These are phyloP conservation scores for Aphelinus atriplicis DNA, from an alignment of 1,140 invertebrate species.

Conservation along the genomic window DNA sequence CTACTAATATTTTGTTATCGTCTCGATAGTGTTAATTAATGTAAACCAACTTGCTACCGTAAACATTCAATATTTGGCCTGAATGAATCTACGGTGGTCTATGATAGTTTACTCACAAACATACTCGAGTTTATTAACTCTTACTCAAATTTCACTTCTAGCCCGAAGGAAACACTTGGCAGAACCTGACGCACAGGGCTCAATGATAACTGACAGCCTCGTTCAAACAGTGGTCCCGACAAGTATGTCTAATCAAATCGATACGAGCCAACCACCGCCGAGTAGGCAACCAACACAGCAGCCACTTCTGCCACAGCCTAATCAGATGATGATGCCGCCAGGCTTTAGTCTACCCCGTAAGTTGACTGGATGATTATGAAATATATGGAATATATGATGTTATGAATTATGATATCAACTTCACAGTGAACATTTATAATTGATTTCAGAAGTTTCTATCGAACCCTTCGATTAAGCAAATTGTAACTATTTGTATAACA, in stretches of 20 bases:
- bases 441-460: background rate
- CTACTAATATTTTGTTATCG: background rate
- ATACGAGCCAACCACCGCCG: slow-evolving; percentile 74
- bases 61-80: slow-evolving; percentile 22
- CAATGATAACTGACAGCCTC: slow-evolving; percentile 43
- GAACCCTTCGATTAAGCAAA: no score
- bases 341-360: slow-evolving; percentile 67
- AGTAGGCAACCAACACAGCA: slow-evolving; percentile 59
- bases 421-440: background rate
- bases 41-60: slow-evolving; percentile 46
- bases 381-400: no score
- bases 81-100: no score
- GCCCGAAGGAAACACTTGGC: slow-evolving; percentile 58
- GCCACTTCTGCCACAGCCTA: slow-evolving; percentile 68
- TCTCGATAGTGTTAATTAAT: background rate
- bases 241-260: slow-evolving; percentile 61
- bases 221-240: background rate
- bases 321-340: slow-evolving; percentile 67
- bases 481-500: no score
- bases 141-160: slow-evolving; percentile 36
- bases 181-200: slow-evolving; percentile 49
- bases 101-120: no score
- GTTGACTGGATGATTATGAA: slow-evolving; percentile 32
- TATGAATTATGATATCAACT: background rate
- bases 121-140: no score